These are phyloP conservation scores for Ochropleura plecta DNA, from an alignment of 2,888 invertebrate genomes.

Conservation along the genomic window DNA sequence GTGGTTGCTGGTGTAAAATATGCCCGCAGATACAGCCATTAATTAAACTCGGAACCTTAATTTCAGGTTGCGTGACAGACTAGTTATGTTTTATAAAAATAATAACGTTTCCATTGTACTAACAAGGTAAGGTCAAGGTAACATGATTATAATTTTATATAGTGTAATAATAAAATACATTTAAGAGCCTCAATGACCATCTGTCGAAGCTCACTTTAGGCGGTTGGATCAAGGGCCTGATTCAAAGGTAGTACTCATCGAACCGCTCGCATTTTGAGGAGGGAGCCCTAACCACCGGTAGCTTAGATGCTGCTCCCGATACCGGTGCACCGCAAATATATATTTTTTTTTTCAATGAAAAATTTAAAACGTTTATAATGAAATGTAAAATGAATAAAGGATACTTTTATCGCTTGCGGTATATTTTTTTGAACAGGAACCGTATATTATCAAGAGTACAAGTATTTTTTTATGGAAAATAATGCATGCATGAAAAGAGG, in stretches of 20 bases:
- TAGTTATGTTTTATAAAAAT: constrained; percentile 22
- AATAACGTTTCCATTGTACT: constrained; percentile 5
- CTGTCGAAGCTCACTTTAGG: no score
- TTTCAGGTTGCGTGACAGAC: constrained; percentile 39
- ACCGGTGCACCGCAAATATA: no score
- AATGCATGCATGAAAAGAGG: neutral
- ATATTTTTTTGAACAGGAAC: constrained; percentile 7
- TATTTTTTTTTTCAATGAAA: no score
- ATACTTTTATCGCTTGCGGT: constrained; percentile 23
- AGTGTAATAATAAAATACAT: constrained; percentile 22
- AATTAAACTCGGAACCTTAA: constrained; percentile 25
- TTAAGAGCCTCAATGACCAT: neutral
- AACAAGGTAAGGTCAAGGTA: constrained; percentile 46
- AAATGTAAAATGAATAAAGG: no score
- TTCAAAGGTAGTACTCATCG: no score
- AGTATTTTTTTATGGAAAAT: constrained; percentile 24
- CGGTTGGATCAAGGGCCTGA: no score
- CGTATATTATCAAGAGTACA: constrained; percentile 20
- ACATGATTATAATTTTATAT: constrained; percentile 26
- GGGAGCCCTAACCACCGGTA: no score
- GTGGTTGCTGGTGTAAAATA: constrained; percentile 32
- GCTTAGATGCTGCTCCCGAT: no score
- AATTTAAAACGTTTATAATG: no score
- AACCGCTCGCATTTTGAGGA: no score
- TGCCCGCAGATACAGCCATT: constrained; percentile 24